Conservation (phyloP, 2,113 vertebrate species). For the Centropristis striata region DNA sequence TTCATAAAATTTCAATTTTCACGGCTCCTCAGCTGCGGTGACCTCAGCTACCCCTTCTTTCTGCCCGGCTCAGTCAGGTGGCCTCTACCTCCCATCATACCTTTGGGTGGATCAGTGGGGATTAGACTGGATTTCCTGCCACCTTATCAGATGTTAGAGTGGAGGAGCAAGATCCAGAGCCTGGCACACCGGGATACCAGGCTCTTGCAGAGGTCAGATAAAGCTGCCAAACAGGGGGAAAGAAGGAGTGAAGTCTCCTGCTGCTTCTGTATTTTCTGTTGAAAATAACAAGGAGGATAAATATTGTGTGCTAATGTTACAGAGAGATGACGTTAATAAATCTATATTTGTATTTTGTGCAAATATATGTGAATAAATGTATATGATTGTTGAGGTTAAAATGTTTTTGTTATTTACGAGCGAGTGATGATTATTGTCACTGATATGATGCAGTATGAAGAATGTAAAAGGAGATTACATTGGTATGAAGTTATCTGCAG, state of each 20-base stretch:
- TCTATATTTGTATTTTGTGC: slow-evolving; percentile 74
- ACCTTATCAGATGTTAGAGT: slow-evolving; percentile 24
- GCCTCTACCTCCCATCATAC: slow-evolving; percentile 44
- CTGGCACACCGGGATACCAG: background rate
- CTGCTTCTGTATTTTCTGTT: slow-evolving; percentile 10
- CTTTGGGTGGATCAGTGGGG: slow-evolving; percentile 47
- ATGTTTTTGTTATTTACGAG: slow-evolving; percentile 31
- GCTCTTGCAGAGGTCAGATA: slow-evolving; percentile 21
- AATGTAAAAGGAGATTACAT: background rate
- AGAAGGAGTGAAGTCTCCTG: background rate
- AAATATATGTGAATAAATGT: slow-evolving; percentile 53
- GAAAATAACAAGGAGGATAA: slow-evolving; percentile 6
- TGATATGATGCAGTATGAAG: slow-evolving; percentile 4
- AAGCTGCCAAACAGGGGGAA: slow-evolving; percentile 33
- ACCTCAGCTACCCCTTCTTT: background rate
- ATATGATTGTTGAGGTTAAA: slow-evolving; percentile 21
- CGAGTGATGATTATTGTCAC: slow-evolving; percentile 7
- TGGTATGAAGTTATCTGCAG: slow-evolving; percentile 12
- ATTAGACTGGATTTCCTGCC: slow-evolving; percentile 52
- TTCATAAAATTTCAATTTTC: slow-evolving; percentile 11
- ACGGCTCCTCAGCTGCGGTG: slow-evolving; percentile 1
- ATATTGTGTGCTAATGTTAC: background rate
- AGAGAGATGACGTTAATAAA: slow-evolving; percentile 28
- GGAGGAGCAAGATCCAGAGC: slow-evolving; percentile 2
- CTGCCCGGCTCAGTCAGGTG: background rate